A percentile compares a stretch with the other conserved stretches of the same genome.
phyloP scores from a whole-genome alignment of 2,888 invertebrate species.

The Ptychoptera albimana region DNA sequence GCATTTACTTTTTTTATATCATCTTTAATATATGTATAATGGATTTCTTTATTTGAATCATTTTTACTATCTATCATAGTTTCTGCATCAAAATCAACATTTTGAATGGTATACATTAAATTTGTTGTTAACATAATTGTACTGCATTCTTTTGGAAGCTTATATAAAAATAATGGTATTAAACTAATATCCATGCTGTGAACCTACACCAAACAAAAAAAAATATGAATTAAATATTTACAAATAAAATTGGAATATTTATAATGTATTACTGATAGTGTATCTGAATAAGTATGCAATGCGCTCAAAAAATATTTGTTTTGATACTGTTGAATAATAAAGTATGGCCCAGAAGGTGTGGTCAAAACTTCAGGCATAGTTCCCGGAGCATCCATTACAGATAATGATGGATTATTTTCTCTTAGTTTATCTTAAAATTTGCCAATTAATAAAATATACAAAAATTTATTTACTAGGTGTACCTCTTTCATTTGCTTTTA shows the following conservation, averaged over 20 bases:
- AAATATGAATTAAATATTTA: neutral
- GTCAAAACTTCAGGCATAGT: slow-evolving; percentile 27
- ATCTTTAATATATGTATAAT: neutral
- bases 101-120: slow-evolving; percentile 41
- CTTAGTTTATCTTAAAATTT: slow-evolving; percentile 16
- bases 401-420: slow-evolving; percentile 15
- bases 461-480: neutral
- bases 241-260: neutral
- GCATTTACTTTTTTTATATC: slow-evolving; percentile 17
- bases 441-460: neutral
- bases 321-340: slow-evolving; percentile 26
- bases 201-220: slow-evolving; percentile 31
- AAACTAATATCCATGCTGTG: slow-evolving; percentile 49
- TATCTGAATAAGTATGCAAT: slow-evolving; percentile 25
- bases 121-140: slow-evolving; percentile 49
- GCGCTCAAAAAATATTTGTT: slow-evolving; percentile 29
- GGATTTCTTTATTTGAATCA: neutral
- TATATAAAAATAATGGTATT: slow-evolving; percentile 50
- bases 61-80: slow-evolving; percentile 9
- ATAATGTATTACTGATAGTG: slow-evolving; percentile 18
- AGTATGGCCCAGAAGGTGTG: slow-evolving; percentile 25
- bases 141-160: slow-evolving; percentile 43
- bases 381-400: slow-evolving; percentile 27
- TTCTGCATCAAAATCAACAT: slow-evolving; percentile 29
- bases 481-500: slow-evolving; percentile 8